Evolutionary conservation across 1,140 invertebrate genomes (phyloP), one percentile per base, ranked within the genome.

Genomic region (Aphaenogaster ashmeadi): DNA sequence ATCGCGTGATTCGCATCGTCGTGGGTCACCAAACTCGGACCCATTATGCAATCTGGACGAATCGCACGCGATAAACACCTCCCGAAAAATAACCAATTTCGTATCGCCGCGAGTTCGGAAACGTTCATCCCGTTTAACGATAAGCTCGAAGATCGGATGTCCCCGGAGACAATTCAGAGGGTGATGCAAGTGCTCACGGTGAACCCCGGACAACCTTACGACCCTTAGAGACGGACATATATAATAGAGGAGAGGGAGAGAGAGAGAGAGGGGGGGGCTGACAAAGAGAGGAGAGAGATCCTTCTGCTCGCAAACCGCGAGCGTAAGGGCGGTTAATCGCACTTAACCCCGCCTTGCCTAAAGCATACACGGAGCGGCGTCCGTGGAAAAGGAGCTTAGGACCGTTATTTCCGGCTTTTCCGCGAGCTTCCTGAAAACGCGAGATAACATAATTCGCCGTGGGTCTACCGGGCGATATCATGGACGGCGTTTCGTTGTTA

Each of bases 291-390:
- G 11, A 71, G 33, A 15, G n/a, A 60, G 41, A 41, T 38, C 41
- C 33, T 56, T 52, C 5, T 50, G 64, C 38, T 50, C 27, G 38
- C 56, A 52, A 60, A 71, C 88, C 74, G 52, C 81, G 54, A 89
- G 74, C 81, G 74, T 74, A 87, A 88, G 52, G 56, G 52, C 54
- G 58, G 88, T 89, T 89, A 88, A 89, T 88, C 87, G 88, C 87
- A 74, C 74, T 86, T 72, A 47, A 58, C 80, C 6, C 44, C 36
- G 67, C 54, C 83, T 86, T 50, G 54, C 47, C 15, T 41, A 36
- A 47, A 74, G 64, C 52, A 27, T 52, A 50, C 44, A 81, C n/a
- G 47, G 27, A 18, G 11, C 33, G 21, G 11, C 33, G 47, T 52
- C 56, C 56, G 33, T 15, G 13, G 83, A 86, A 86, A 21, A 44